Evolutionary conservation across 2,888 invertebrate species (phyloP), one percentile per base, ranked within the genome.

Genomic region (Ceriagrion tenellum): DNA sequence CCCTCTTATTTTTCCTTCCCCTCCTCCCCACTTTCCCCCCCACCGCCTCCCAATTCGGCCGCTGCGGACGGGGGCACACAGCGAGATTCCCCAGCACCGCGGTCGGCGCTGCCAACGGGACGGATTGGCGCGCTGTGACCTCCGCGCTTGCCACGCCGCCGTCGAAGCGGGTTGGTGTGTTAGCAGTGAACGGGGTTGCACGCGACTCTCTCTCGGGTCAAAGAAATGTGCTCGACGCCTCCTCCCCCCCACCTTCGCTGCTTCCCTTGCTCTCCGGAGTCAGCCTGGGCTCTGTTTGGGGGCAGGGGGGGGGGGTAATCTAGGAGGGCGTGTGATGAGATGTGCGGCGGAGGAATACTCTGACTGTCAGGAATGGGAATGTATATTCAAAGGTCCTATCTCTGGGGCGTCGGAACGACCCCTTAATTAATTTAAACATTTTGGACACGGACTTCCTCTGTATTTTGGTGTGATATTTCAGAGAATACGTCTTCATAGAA

Each of bases 81-180:
- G 35, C 30, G 30, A 35, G 35, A 35, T 35, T 35, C 35, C 81
- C 81, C 81, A 30, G 35, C 30, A 30, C 18, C 30, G 30, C 30
- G 35, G 81, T 13, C 91, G 91, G 63, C 74, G 69, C 69, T 74
- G 47, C 69, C 93, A 93, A 74, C 69, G n/a, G n/a, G 93, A 69
- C 69, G 91, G 91, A 56, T 8, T 20, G 18, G 16, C n/a, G 69
- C 30, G 40, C n/a, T 40, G 74, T 74, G 47, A 26, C 55, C 69
- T n/a, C 69, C 40, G 63, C 69, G 69, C n/a, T 55, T 26, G 55
- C 23, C 13, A 18, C 47, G 69, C 81, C 30, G 81, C 69, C 93
- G 40, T 35, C 56, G 93, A 69, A 89, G 55, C 93, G 69, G 93
- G 63, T 93, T 93, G 93, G 63, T 93, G 93, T 93, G 63, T 93